A percentile compares a stretch with the other conserved stretches of the same genome.
Conservation (phyloP, 2,888 invertebrate species). For the Andricus quercusramuli region DNA sequence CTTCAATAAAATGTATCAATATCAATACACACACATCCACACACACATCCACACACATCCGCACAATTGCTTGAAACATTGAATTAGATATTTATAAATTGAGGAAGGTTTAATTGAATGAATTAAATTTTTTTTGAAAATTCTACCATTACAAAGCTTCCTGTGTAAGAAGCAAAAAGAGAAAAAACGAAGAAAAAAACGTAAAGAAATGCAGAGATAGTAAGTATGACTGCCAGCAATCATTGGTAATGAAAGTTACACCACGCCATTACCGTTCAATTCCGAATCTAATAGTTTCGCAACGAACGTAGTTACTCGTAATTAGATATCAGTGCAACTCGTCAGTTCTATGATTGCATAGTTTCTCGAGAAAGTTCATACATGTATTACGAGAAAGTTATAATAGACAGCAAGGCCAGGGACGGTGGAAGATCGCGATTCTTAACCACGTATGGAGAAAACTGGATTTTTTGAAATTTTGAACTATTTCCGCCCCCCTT, state of each 20-base stretch:
- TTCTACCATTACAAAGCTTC: too few species aligned
- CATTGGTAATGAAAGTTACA: conserved; percentile 39
- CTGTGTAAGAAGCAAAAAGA: too few species aligned
- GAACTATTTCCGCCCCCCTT: too few species aligned
- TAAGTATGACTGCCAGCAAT: background rate
- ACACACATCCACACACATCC: too few species aligned
- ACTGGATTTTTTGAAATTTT: background rate
- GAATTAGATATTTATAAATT: too few species aligned
- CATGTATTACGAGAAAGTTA: conserved; percentile 56
- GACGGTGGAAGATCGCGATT: conserved; percentile 52
- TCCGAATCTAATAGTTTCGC: conserved; percentile 28
- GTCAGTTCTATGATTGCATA: conserved; percentile 24
- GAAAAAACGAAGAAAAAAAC: too few species aligned
- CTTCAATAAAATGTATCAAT: too few species aligned
- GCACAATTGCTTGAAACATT: too few species aligned
- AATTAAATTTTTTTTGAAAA: too few species aligned
- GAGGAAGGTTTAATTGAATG: too few species aligned
- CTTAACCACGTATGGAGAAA: conserved; percentile 43
- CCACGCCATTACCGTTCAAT: conserved; percentile 26
- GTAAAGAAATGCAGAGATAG: background rate
- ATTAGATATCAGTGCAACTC: conserved; percentile 41
- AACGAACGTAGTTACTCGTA: conserved; percentile 32
- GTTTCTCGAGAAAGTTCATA: conserved; percentile 51
- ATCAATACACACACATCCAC: too few species aligned
- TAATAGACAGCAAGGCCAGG: conserved; percentile 53